Evolutionary conservation across 2,113 vertebrate species (phyloP).

Genomic region (Pungitius pungitius): DNA sequence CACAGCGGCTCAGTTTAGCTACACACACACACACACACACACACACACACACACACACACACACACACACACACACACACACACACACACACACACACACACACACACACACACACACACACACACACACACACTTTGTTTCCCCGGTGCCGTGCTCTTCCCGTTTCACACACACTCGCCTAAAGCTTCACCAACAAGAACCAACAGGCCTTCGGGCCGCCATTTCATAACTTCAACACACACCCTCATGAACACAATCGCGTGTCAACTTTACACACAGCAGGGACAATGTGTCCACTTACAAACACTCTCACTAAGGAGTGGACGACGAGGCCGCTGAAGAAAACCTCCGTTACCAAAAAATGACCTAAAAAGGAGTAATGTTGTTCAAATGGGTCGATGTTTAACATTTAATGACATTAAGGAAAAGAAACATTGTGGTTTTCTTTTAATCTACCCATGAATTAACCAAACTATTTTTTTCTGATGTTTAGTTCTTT

Average conservation of each 20-base stretch:
- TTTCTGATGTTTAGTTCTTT: too few species aligned
- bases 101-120: too few species aligned
- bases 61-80: too few species aligned
- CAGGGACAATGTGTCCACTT: conserved; percentile 14
- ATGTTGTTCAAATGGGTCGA: neutral
- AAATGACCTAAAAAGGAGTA: neutral
- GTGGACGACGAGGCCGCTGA: neutral
- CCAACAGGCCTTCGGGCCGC: conserved; percentile 8
- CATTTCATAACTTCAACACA: conserved; percentile 22
- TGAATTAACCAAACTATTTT: too few species aligned
- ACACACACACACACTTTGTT: too few species aligned
- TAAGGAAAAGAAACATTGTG: neutral
- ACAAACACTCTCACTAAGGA: neutral
- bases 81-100: too few species aligned
- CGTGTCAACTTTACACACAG: neutral
- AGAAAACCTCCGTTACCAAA: too few species aligned
- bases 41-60: too few species aligned
- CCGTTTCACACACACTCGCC: conserved; percentile 9
- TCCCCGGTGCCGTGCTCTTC: too few species aligned
- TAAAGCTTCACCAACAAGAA: conserved; percentile 18
- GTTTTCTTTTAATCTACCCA: too few species aligned
- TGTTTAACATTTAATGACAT: neutral
- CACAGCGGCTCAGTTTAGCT: too few species aligned
- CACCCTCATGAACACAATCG: neutral
- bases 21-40: too few species aligned